Percentiles rank a stretch among this genome's conserved stretches.
These are phyloP conservation scores for Mycalesis mineus DNA, from an alignment of 2,888 invertebrate species.

Conservation along the genomic window DNA sequence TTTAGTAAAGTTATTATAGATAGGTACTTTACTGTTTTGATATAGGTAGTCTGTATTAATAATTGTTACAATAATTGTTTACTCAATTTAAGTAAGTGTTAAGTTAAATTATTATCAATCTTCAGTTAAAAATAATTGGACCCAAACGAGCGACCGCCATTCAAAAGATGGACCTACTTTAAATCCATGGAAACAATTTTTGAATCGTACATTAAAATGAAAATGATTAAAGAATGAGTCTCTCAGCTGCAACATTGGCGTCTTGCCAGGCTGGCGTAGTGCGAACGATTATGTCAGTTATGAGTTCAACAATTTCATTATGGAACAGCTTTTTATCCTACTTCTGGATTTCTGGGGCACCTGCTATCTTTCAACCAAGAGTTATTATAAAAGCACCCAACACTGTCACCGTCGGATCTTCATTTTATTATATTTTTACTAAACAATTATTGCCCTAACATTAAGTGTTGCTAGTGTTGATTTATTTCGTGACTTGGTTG, in stretches of 20 bases:
- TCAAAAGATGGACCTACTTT: conserved; percentile 7
- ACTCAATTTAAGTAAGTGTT: no score
- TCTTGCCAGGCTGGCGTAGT: conserved; percentile 40
- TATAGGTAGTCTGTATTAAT: no score
- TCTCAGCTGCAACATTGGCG: conserved; percentile 47
- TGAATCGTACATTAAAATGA: conserved; percentile 38
- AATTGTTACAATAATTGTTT: no score
- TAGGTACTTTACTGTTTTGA: no score
- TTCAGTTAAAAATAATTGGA: not conserved
- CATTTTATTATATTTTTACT: no score
- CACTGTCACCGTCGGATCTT: not conserved
- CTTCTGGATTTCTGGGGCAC: conserved; percentile 8
- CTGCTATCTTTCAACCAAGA: conserved; percentile 1
- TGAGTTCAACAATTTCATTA: conserved; percentile 40
- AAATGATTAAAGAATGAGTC: conserved; percentile 45
- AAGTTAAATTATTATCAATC: no score
- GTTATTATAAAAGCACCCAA: conserved; percentile 2
- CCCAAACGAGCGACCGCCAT: not conserved
- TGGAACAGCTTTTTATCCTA: conserved; percentile 18
- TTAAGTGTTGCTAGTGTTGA: no score
- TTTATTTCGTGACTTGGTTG: no score
- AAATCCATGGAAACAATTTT: conserved; percentile 12
- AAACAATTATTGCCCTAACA: no score
- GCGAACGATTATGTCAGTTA: conserved; percentile 48
- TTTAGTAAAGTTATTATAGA: no score